phyloP scores from a whole-genome alignment of 1,140 invertebrate genomes.

The Pinna nobilis region DNA sequence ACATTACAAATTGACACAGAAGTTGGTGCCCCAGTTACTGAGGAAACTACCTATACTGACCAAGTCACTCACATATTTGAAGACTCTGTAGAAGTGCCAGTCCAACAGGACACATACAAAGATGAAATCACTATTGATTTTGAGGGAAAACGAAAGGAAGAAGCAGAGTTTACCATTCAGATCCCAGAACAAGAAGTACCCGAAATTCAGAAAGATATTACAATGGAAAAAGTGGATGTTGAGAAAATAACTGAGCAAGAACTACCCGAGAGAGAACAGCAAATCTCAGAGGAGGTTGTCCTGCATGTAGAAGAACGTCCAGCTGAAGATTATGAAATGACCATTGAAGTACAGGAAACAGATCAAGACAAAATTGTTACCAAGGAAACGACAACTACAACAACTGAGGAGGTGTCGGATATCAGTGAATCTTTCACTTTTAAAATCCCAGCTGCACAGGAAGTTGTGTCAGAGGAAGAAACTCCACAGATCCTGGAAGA shows the following conservation, averaged over 20 bases:
- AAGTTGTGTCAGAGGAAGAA: constrained; percentile 7
- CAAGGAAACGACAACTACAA: background rate
- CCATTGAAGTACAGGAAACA: constrained; percentile 20
- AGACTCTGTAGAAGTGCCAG: constrained; percentile 8
- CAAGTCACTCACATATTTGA: background rate
- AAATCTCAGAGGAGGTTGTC: constrained; percentile 16
- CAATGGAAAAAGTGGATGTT: constrained; percentile 26
- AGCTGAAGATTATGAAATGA: constrained; percentile 33
- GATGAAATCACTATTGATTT: constrained; percentile 44
- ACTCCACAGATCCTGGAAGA: constrained; percentile 33
- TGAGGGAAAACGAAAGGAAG: constrained; percentile 53
- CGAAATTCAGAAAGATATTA: constrained; percentile 13
- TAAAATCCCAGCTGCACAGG: background rate
- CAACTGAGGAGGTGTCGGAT: background rate
- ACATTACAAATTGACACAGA: constrained; percentile 30
- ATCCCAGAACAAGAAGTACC: constrained; percentile 40
- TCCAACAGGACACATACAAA: constrained; percentile 17
- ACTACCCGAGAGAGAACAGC: constrained; percentile 22
- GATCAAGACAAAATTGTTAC: background rate
- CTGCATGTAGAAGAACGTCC: constrained; percentile 29
- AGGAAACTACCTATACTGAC: constrained; percentile 11
- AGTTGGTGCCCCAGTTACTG: background rate
- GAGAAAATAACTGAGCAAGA: constrained; percentile 14
- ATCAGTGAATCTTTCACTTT: constrained; percentile 15
- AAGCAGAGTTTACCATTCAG: constrained; percentile 58